Base-by-base conservation (phyloP, 2,113 vertebrate genomes). In the Nycticryphes semicollaris region DNA sequence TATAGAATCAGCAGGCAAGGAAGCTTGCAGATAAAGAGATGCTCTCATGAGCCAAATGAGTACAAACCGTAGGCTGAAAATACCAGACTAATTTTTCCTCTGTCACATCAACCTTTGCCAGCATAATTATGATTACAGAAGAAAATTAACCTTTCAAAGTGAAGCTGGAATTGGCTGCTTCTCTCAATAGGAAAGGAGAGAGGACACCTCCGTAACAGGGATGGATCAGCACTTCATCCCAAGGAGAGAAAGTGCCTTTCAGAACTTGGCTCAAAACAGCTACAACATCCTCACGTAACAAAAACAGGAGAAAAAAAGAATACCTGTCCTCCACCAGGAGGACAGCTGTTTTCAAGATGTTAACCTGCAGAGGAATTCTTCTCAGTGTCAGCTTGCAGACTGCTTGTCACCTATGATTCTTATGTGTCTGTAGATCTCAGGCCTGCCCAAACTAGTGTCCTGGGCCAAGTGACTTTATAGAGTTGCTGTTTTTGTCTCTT, bases 1-100 rank as follows among this genome's bases (percentile, higher is more conserved):
- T 97, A 93, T 95, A 96, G 95, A 97, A 95, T 93, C 96, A 96
- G 96, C 96, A 97, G 96, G 95, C 95, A 92, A 94, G 95, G 96
- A 96, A 96, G 92, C 94, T 96, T 12, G 4, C 66, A 94, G 96
- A 96, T 94, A 94, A 91, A 96, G 81, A 96, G 95, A 94, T 89
- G 87, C 92, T 96, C 95, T 95, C 86, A 59, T 96, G 94, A 82
- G 77, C 94, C 95, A 95, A 96, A 90, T 94, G 90, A 96, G 91
- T 93, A 95, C 81, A 95, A 96, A 95, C 90, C 0, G 16, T 92
- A 94, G 89, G 89, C 95, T 96, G 96, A 94, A 96, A 96, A 96
- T 96, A 96, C 87, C 96, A 93, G 89, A 66, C 81, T 97, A 96
- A 96, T 97, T 96, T 96, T 92, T 96, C 66, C 96, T 89, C 94